Conservation (phyloP, 2,113 vertebrate species). For the Rhabdomys dilectus region DNA sequence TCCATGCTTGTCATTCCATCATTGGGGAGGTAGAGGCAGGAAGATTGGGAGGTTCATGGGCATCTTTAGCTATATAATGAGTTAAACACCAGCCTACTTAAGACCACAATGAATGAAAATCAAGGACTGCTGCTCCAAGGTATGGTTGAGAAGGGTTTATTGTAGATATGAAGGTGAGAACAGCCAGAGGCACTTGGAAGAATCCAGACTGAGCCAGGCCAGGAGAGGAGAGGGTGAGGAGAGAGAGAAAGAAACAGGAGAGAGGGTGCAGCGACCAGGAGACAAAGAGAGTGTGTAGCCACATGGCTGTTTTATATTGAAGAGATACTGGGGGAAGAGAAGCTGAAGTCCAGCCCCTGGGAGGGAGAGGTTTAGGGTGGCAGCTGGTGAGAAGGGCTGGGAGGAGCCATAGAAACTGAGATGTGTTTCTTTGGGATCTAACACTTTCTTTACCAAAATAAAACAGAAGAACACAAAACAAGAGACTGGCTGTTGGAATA, state of each 20-base stretch:
- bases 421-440: background rate
- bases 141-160: background rate
- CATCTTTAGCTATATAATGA: background rate
- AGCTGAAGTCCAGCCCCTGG: background rate
- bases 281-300: background rate
- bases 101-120: background rate
- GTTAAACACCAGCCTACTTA: background rate
- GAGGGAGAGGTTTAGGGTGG: background rate
- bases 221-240: background rate
- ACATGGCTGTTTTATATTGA: background rate
- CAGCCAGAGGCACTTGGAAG: background rate
- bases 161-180: background rate
- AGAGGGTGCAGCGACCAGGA: background rate
- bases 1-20: background rate
- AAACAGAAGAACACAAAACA: background rate
- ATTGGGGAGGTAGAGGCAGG: background rate
- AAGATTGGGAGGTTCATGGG: background rate
- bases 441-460: background rate
- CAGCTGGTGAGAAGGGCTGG: background rate
- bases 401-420: background rate
- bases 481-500: background rate
- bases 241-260: background rate
- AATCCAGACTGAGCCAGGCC: background rate
- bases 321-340: background rate
- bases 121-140: background rate